Base-by-base conservation (phyloP, 2,797 vertebrate genomes). In the Crossoptilon crossoptilon region DNA sequence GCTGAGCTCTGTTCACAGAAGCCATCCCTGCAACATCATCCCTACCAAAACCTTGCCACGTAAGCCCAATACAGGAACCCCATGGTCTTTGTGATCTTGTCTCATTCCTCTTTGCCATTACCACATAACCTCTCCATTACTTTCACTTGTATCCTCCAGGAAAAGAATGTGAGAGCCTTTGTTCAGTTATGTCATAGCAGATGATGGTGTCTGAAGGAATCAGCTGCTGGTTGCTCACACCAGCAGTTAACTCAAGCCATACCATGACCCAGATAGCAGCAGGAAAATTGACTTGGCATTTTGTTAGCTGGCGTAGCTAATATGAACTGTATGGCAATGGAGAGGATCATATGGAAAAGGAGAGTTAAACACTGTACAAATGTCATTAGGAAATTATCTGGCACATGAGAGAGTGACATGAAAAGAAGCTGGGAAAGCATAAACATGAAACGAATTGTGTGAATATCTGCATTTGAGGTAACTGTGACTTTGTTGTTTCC, bases 71-170 rank as follows among this genome's bases (percentile, higher is more conserved):
- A 33, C 19, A 58, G 55, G 31, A n/a, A 33, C 31, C 31, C 24
- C 5, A 1, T 39, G 16, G 5, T 78, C 55, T 24, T 29, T 0
- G 0, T 53, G 37, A 21, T 71, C 11, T 44, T 13, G 86, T 78
- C 53, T 87, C 51, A 19, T 56, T 17, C 13, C 14, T 75, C 31
- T 58, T 75, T 81, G 31, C 33, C 33, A 35, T 66, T 59, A 26
- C 44, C 18, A 26, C 16, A 16, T 56, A 59, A 21, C 43, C 10
- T 87, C 70, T 82, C 24, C 8, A 31, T 79, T 49, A 39, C 64
- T 91, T 91, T 70, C 75, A 70, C 64, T 46, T 27, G 10, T 37
- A 9, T 75, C 56, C 64, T 63, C 23, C 59, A 66, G 63, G 74
- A 58, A 48, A 84, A 44, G 11, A 26, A 66, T 78, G 55, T 44